Evolutionary conservation across 2,113 vertebrate genomes (phyloP).

Genomic region (Pelmatolapia mariae): DNA sequence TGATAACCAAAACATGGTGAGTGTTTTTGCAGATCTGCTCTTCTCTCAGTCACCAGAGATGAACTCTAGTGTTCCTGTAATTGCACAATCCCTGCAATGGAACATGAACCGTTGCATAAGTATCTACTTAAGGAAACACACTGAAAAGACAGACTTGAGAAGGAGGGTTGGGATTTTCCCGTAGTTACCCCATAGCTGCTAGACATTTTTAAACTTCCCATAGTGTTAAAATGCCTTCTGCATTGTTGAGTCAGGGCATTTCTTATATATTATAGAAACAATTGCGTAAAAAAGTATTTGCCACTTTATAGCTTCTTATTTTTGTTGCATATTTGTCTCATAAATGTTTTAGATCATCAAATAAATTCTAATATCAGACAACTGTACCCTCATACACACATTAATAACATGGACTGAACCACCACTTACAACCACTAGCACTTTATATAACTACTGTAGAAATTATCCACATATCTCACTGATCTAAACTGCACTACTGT

Average conservation of each 20-base stretch:
- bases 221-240: neutral
- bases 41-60: neutral
- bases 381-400: neutral
- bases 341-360: neutral
- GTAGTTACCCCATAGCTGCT: neutral
- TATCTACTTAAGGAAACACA: neutral
- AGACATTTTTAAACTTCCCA: neutral
- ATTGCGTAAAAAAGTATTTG: neutral
- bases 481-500: no score
- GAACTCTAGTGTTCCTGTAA: neutral
- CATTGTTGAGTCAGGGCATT: neutral
- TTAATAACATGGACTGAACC: neutral
- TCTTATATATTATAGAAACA: neutral
- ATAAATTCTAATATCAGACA: neutral
- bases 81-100: neutral
- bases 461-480: neutral
- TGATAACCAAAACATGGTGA: neutral
- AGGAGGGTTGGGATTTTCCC: neutral
- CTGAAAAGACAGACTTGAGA: neutral
- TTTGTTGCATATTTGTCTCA: neutral
- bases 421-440: neutral
- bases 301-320: neutral
- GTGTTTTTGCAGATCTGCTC: neutral
- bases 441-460: neutral
- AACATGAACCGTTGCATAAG: neutral